Conservation (phyloP, 37 sponge, comb jelly and placozoan species). For the Axinella damicornis region DNA sequence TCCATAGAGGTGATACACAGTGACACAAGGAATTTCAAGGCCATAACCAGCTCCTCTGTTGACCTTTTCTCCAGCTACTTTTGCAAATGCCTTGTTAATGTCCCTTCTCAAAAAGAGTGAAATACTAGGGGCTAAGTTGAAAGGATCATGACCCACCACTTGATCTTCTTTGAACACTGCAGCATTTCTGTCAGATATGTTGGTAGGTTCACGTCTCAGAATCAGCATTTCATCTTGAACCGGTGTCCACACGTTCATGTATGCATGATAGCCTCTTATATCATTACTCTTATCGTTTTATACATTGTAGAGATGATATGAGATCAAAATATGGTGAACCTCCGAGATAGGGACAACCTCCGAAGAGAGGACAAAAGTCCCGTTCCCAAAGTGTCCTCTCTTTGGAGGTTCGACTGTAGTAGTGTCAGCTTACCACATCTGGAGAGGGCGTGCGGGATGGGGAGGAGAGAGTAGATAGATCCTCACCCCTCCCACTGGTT, state of each 20-base stretch:
- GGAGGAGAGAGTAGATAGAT: too few species aligned
- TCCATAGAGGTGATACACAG: slow-evolving; percentile 20
- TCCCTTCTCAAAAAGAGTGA: slow-evolving; percentile 30
- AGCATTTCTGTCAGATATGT: slow-evolving; percentile 28
- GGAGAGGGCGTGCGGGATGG: too few species aligned
- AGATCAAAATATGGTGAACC: too few species aligned
- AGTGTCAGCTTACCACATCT: too few species aligned
- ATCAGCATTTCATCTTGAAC: slow-evolving; percentile 32
- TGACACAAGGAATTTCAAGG: slow-evolving; percentile 23
- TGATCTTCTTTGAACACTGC: slow-evolving; percentile 29
- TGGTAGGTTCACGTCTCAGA: slow-evolving; percentile 17
- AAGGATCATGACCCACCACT: slow-evolving; percentile 55
- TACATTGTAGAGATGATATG: neutral
- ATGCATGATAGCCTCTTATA: slow-evolving; percentile 42
- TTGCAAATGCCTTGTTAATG: slow-evolving; percentile 31
- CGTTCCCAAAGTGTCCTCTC: slow-evolving; percentile 6
- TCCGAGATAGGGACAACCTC: slow-evolving; percentile 13
- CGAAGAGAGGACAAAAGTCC: slow-evolving; percentile 5
- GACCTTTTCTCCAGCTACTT: slow-evolving; percentile 33
- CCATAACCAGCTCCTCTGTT: slow-evolving; percentile 50
- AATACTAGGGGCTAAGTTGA: slow-evolving; percentile 39
- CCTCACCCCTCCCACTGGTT: too few species aligned
- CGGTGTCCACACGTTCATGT: slow-evolving; percentile 35
- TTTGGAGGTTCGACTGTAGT: neutral
- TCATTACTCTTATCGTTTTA: neutral